A percentile compares a stretch with the other conserved stretches of the same genome.
Conservation (phyloP, 92 coral and sea anemone species). For the Virgularia gustaviana region DNA sequence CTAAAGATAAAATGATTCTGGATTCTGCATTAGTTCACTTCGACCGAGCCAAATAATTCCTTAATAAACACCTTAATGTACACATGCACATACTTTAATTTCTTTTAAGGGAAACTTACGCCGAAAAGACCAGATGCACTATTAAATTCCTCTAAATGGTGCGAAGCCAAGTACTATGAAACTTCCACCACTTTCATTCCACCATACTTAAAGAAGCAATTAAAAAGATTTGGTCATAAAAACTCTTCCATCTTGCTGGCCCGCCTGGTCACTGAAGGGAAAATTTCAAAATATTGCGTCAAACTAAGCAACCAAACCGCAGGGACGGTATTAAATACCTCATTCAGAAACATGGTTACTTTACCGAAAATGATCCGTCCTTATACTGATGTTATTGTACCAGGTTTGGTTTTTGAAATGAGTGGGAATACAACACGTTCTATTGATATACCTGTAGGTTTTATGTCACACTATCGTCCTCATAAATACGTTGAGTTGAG, state of each 20-base stretch:
- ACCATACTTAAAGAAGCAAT: not conserved
- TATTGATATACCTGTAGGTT: slow-evolving; percentile 68
- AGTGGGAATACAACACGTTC: slow-evolving; percentile 39
- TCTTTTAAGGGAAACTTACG: slow-evolving; percentile 12
- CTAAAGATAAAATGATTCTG: too few species aligned
- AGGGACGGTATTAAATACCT: slow-evolving; percentile 2
- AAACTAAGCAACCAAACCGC: not conserved
- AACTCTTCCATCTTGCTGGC: not conserved
- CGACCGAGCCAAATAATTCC: too few species aligned
- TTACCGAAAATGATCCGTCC: slow-evolving; percentile 63
- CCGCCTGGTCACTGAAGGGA: not conserved
- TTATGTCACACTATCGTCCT: slow-evolving; percentile 55
- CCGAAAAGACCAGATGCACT: slow-evolving; percentile 25
- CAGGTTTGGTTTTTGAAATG: slow-evolving; percentile 58
- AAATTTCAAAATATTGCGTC: slow-evolving; percentile 9
- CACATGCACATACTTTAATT: too few species aligned
- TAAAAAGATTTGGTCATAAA: slow-evolving; percentile 2
- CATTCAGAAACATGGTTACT: slow-evolving; percentile 33
- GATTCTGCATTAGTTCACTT: too few species aligned
- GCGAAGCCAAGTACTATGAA: slow-evolving; percentile 5
- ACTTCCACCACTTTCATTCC: slow-evolving; percentile 9
- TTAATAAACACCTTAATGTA: too few species aligned
- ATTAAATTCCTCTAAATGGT: slow-evolving; percentile 24
- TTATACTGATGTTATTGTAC: slow-evolving; percentile 30
- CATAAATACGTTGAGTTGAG: slow-evolving; percentile 64